A percentile compares a stretch with the other conserved stretches of the same genome.
Conservation (phyloP, 2,888 invertebrate species). For the Minunthozetes semirufus region DNA sequence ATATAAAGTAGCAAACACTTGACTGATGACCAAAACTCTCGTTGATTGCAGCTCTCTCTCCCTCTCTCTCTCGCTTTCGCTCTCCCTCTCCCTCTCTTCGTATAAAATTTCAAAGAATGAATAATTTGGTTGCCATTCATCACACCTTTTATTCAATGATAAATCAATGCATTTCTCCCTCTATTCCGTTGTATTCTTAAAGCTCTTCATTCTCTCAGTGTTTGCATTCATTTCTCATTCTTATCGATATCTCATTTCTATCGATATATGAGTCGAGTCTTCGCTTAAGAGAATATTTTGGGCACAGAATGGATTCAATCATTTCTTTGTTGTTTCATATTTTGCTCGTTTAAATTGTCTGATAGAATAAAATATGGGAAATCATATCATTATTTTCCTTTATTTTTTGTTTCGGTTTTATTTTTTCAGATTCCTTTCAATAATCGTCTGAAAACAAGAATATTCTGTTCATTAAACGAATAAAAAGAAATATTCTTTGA, state of each 20-base stretch:
- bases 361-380: neutral
- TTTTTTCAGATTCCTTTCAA: no score
- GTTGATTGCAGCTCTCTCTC: neutral
- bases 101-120: neutral
- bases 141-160: slow-evolving; percentile 17
- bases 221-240: slow-evolving; percentile 1
- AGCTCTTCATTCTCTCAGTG: neutral
- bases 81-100: no score
- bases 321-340: neutral
- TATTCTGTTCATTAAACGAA: no score
- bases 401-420: neutral
- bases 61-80: no score
- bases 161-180: slow-evolving; percentile 21
- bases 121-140: slow-evolving; percentile 14
- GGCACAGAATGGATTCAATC: neutral
- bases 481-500: no score
- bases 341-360: neutral
- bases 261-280: neutral
- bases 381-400: neutral
- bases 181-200: neutral
- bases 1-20: neutral
- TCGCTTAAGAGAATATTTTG: neutral
- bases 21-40: slow-evolving; percentile 15
- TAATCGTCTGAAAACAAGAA: no score
- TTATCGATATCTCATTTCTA: neutral